Base-by-base conservation (phyloP, 2,113 vertebrate genomes). In the Hemiprocne comata region DNA sequence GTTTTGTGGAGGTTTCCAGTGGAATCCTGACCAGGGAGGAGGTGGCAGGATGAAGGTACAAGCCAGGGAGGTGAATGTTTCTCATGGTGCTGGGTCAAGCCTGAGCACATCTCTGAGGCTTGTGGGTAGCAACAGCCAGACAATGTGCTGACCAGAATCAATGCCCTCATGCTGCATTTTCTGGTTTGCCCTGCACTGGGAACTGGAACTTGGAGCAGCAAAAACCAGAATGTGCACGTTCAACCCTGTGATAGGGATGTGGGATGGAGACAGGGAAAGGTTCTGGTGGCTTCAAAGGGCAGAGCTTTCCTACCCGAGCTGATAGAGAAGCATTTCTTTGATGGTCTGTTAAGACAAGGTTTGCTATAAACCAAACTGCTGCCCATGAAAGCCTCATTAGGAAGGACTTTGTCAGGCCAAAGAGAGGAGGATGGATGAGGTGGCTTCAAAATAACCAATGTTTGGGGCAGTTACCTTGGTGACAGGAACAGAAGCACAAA, bases 1-100 rank as follows among this genome's bases (percentile, higher is more conserved):
- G 24, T 12, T 86, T 79, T 51, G 29, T 8, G 0, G n/a, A 31
- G 36, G 53, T 74, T 90, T 76, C 67, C 34, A 83, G 71, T 72
- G 57, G 15, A 83, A 34, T 69, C 78, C 74, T 74, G 74, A 11
- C 38, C 4, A 0, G 17, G 38, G 28, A 42, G 29, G 86, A 89
- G 36, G 36, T 24, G 50, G 8, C 20, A 46, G 53, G 77, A 34
- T 65, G 28, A 70, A 87, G 84, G 36, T 87, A 53, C 33, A 24
- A 53, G 38, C 20, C 72, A 64, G 79, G 70, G 74, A 50, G 2
- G 0, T 2, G 0, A 55, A 2, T 1, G 0, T 57, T 82, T 75
- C 33, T 83, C 7, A 1, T 55, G 65, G 33, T 75, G 74, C 61
- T 79, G 66, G 25, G 5, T 75, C 62, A 34, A 61, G 29, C 23